phyloP scores from a whole-genome alignment of 1,140 invertebrate genomes.

The Drosophila melanica region DNA sequence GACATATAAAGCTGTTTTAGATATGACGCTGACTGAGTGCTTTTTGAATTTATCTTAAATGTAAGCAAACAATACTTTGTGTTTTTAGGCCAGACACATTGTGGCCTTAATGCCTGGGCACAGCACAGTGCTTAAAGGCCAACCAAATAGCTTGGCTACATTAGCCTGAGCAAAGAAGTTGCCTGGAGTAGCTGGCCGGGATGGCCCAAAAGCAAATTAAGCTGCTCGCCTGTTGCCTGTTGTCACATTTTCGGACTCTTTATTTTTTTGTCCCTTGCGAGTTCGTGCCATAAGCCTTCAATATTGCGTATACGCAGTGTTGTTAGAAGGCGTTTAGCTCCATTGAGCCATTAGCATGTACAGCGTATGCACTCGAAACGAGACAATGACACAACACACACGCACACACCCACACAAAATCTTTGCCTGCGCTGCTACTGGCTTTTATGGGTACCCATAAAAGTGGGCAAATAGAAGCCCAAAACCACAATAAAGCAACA shows the following conservation, averaged over 20 bases:
- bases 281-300: slow-evolving; percentile 18
- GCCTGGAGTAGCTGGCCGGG: slow-evolving; percentile 13
- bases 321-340: slow-evolving; percentile 47
- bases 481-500: slow-evolving; percentile 75
- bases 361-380: slow-evolving; percentile 60
- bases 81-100: slow-evolving; percentile 49
- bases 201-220: slow-evolving; percentile 53
- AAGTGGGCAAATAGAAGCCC: slow-evolving; percentile 72
- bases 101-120: slow-evolving; percentile 50
- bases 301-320: slow-evolving; percentile 59
- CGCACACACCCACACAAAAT: slow-evolving; percentile 6
- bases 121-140: slow-evolving; percentile 32
- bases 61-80: slow-evolving; percentile 16
- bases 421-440: slow-evolving; percentile 7
- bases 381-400: slow-evolving; percentile 35
- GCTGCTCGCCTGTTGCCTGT: slow-evolving; percentile 48
- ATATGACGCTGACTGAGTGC: slow-evolving; percentile 17
- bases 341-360: slow-evolving; percentile 66
- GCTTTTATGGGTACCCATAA: slow-evolving; percentile 71
- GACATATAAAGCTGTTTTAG: slow-evolving; percentile 25
- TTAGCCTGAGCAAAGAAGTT: slow-evolving; percentile 37
- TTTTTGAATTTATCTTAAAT: slow-evolving; percentile 27
- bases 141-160: slow-evolving; percentile 49
- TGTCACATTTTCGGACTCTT: slow-evolving; percentile 13
- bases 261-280: slow-evolving; percentile 1